phyloP scores from a whole-genome alignment of 1,140 invertebrate genomes.

The Calephelis nemesis region DNA sequence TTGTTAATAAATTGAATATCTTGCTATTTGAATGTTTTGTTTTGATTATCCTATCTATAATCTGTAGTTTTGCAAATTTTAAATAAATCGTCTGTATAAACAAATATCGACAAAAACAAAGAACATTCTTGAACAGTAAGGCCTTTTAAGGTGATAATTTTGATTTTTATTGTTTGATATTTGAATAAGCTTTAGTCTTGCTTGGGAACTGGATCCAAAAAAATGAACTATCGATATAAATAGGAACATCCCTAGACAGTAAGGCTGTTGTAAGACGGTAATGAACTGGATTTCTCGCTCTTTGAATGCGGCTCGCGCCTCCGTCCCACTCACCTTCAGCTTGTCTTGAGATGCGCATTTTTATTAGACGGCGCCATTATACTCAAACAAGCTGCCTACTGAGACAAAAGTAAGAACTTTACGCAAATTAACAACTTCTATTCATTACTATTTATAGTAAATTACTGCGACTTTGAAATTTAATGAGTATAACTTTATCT shows the following conservation, averaged over 20 bases:
- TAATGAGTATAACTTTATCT: not conserved
- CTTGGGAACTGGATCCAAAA: no score
- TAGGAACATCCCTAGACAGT: constrained; percentile 42
- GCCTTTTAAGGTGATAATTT: no score
- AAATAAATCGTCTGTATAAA: no score
- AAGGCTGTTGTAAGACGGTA: constrained; percentile 63
- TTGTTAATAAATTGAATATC: no score
- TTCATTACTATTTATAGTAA: constrained; percentile 14
- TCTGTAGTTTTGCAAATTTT: no score
- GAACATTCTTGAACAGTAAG: no score
- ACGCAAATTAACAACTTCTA: constrained; percentile 3
- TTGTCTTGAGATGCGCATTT: constrained; percentile 64
- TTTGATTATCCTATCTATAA: no score
- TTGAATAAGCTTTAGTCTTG: no score
- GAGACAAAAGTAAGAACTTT: constrained; percentile 14
- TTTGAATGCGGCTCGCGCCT: constrained; percentile 53
- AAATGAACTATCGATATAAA: constrained; percentile 37
- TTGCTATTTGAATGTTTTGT: no score
- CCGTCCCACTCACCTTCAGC: constrained; percentile 43
- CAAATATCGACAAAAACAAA: no score
- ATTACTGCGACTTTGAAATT: not conserved
- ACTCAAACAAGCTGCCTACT: constrained; percentile 17
- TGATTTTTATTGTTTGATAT: no score
- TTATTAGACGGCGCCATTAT: constrained; percentile 44
- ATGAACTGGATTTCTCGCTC: constrained; percentile 64